These are phyloP conservation scores for Drosophila mulleri DNA, from an alignment of 2,888 invertebrate species.

Conservation along the genomic window DNA sequence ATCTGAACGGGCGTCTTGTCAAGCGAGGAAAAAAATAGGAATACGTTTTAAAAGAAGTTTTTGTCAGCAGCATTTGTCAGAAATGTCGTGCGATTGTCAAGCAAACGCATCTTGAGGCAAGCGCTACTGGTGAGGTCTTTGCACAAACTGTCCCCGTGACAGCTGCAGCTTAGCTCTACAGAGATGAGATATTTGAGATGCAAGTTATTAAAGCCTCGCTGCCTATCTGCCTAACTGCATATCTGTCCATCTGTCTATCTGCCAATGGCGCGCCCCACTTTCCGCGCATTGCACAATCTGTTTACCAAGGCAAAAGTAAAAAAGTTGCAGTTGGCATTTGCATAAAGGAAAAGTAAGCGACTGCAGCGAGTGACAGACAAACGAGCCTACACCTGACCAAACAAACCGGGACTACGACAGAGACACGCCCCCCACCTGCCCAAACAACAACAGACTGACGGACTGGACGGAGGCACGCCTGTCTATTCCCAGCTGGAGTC, in stretches of 20 bases:
- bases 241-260: constrained; percentile 6
- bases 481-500: constrained; percentile 24
- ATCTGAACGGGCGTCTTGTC: constrained; percentile 52
- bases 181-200: constrained; percentile 16
- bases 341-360: constrained; percentile 72
- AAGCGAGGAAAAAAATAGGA: constrained; percentile 23
- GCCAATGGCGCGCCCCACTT: constrained; percentile 43
- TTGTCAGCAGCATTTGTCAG: constrained; percentile 72
- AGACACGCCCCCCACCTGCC: neutral
- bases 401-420: constrained; percentile 40
- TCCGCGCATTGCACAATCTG: constrained; percentile 39
- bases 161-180: constrained; percentile 19
- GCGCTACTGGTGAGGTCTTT: constrained; percentile 54
- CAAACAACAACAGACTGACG: constrained; percentile 7
- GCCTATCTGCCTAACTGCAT: constrained; percentile 7
- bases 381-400: constrained; percentile 75
- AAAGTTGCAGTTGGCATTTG: constrained; percentile 53
- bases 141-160: constrained; percentile 30
- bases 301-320: constrained; percentile 34
- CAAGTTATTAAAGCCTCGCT: constrained; percentile 29
- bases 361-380: constrained; percentile 70
- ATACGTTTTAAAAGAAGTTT: constrained; percentile 44
- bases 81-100: constrained; percentile 75
- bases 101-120: constrained; percentile 41
- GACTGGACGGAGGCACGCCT: constrained; percentile 11